Evolutionary conservation across 1,140 invertebrate genomes (phyloP), one percentile per base, ranked within the genome.

Genomic region (Achroia grisella): DNA sequence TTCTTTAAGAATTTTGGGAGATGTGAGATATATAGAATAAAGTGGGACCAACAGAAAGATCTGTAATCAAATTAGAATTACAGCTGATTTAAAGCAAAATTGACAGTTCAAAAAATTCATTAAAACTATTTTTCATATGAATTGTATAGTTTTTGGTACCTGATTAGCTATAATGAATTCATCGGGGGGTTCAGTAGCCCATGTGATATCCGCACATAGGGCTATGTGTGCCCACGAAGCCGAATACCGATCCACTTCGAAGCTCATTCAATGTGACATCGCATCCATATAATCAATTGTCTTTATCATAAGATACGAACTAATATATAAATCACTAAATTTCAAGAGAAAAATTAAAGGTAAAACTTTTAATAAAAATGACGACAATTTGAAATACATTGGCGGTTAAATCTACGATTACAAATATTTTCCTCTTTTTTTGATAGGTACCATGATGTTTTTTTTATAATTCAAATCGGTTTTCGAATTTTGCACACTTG

Each of bases 231-330:
- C 80, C 80, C 80, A 84, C 56, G 78, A 66, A 66, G 77, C 71
- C 61, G 73, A 71, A 49, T 75, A 73, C 46, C 76, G 78, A 77
- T 80, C 78, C 74, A 78, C 74, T 57, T 84, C 74, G 78, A 79
- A 79, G 78, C 58, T 84, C 80, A 84, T 84, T 84, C 80, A 84
- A 84, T 79, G 80, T 80, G 71, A 71, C 80, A 82, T 77, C 47
- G 71, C 75, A 79, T 57, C 48, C 67, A 68, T 68, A 74, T 60
- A 76, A 72, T 65, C 69, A 84, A 72, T 67, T 72, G 70, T 71
- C 56, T 76, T 70, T 67, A 76, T 45, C 69, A 68, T 73, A 71
- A 77, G 49, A 72, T 71, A 74, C 48, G 50, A 71, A 73, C 52
- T 75, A 80, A 74, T 79, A 77, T 69, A 73, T 70, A 71, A 73